These are phyloP conservation scores for Guaruba guarouba DNA, from an alignment of 2,113 vertebrate genomes.

Conservation along the genomic window DNA sequence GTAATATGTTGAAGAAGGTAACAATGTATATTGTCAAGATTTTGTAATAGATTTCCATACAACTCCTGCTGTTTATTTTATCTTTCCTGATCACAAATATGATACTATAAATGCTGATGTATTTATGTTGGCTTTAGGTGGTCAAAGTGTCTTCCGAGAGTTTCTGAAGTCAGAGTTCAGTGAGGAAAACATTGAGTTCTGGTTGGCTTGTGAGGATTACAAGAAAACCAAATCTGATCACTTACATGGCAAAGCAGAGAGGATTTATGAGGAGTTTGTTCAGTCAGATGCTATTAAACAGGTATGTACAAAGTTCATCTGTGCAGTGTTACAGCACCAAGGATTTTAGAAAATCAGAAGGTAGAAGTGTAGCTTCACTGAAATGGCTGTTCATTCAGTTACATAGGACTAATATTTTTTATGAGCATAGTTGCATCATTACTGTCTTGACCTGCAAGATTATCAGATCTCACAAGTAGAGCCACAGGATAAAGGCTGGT, in stretches of 20 bases:
- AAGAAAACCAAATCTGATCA: conserved; percentile 76
- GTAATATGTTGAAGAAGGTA: not conserved
- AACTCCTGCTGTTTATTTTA: not conserved
- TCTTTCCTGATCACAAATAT: not conserved
- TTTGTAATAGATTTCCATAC: not conserved
- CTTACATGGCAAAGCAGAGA: conserved; percentile 79
- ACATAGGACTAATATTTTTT: not conserved
- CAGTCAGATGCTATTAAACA: conserved; percentile 83
- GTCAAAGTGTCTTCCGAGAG: conserved; percentile 78
- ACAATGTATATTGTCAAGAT: not conserved
- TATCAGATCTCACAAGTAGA: not conserved
- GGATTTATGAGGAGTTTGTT: conserved; percentile 87
- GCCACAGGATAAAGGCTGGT: not conserved
- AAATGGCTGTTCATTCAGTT: not conserved
- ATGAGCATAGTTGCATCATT: not conserved
- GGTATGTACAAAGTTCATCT: conserved; percentile 65
- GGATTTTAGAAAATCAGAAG: not conserved
- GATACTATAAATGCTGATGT: not conserved
- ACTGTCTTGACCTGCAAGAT: not conserved
- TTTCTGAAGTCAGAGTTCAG: conserved; percentile 92
- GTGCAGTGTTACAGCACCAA: not conserved
- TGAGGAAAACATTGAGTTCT: conserved; percentile 92
- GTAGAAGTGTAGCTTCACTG: not conserved
- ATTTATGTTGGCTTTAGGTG: conserved; percentile 70
- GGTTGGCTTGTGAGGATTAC: conserved; percentile 92